These are phyloP conservation scores for Eristalis tenax DNA, from an alignment of 2,888 invertebrate species.

Conservation along the genomic window DNA sequence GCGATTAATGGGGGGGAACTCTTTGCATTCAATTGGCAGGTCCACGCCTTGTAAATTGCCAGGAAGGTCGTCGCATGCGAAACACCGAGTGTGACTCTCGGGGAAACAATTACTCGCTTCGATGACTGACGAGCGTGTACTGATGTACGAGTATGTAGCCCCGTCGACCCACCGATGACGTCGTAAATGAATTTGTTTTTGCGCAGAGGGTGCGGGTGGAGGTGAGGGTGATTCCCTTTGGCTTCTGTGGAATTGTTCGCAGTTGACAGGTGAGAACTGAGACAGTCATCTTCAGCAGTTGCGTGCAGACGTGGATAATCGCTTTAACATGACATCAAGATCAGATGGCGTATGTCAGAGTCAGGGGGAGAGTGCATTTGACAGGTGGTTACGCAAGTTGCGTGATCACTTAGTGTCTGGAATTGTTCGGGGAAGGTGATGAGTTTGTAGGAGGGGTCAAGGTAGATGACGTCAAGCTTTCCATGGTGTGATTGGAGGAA, in stretches of 20 bases:
- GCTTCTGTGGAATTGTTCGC: neutral
- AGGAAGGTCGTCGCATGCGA: conserved; percentile 29
- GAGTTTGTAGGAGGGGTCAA: neutral
- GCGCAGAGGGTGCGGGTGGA: neutral
- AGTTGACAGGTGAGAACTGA: conserved; percentile 24
- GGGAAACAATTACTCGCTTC: conserved; percentile 50
- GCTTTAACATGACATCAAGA: neutral
- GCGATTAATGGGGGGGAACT: conserved; percentile 17
- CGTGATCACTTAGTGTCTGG: neutral
- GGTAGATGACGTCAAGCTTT: neutral
- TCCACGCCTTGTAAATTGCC: conserved; percentile 59
- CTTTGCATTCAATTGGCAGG: conserved; percentile 35
- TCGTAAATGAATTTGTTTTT: conserved; percentile 55
- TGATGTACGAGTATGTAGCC: neutral
- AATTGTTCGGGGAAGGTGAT: neutral
- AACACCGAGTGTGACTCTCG: neutral
- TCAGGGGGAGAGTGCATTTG: neutral
- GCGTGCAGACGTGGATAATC: conserved; percentile 1
- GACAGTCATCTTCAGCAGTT: conserved; percentile 18
- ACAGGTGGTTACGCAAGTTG: conserved; percentile 19
- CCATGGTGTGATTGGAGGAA: too few species aligned
- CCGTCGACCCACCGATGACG: neutral
- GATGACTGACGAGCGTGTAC: conserved; percentile 1
- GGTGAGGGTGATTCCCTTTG: conserved; percentile 23
- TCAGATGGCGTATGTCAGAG: neutral